These are phyloP conservation scores for Acanthochromis polyacanthus DNA, from an alignment of 2,113 vertebrate species.

Conservation along the genomic window DNA sequence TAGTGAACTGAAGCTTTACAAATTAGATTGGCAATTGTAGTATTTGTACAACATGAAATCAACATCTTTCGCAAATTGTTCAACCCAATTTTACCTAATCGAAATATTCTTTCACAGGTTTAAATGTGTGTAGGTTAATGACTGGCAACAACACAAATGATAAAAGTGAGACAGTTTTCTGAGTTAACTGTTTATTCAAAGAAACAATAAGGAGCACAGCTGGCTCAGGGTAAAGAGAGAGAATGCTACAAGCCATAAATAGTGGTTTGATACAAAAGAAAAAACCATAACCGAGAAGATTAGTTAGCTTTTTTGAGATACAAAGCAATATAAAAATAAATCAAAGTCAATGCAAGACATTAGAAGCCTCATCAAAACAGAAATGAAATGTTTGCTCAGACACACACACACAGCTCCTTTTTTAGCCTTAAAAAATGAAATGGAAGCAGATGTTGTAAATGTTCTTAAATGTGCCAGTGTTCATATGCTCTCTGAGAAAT, in stretches of 20 bases:
- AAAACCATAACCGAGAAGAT: conserved; percentile 7
- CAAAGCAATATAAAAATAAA: conserved; percentile 30
- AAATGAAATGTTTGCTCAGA: conserved; percentile 11
- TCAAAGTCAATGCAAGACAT: conserved; percentile 12
- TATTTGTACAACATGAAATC: too few relatives aligned
- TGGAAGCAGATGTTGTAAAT: background rate
- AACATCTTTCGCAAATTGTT: too few relatives aligned
- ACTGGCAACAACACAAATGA: background rate
- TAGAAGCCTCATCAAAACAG: background rate
- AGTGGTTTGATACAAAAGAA: conserved; percentile 18
- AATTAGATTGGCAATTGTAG: too few relatives aligned
- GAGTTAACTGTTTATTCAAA: conserved; percentile 70
- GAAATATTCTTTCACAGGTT: background rate
- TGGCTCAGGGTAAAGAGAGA: conserved; percentile 48
- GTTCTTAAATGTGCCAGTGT: background rate
- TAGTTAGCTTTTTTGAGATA: background rate
- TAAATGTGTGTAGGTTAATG: background rate
- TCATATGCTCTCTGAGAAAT: background rate
- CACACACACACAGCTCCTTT: background rate
- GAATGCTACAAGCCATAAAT: conserved; percentile 66
- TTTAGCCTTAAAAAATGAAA: conserved; percentile 18
- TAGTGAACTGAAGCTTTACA: too few relatives aligned
- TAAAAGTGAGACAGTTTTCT: background rate
- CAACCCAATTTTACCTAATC: too few relatives aligned
- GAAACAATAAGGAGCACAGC: conserved; percentile 49